phyloP scores from a whole-genome alignment of 2,797 vertebrate species.

The Xenops minutus region DNA sequence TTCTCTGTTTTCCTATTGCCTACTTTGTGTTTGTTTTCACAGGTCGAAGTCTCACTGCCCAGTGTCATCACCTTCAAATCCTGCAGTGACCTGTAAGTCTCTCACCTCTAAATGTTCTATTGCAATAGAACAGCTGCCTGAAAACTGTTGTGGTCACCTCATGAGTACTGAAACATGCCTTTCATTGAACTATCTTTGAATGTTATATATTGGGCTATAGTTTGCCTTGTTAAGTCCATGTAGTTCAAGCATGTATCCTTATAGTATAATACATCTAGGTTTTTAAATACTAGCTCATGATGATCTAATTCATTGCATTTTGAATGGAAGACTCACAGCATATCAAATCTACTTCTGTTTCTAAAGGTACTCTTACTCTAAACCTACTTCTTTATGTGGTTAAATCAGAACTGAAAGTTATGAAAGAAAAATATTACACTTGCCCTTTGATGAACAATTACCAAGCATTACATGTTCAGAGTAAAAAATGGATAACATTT shows the following conservation, averaged over 20 bases:
- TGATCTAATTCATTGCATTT: conserved; percentile 16
- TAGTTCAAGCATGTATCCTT: background rate
- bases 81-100: conserved; percentile 9
- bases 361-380: background rate
- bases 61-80: background rate
- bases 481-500: conserved; percentile 60
- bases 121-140: conserved; percentile 12
- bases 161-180: background rate
- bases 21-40: conserved; percentile 46
- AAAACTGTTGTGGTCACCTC: background rate
- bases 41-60: background rate
- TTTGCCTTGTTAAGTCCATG: background rate
- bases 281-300: background rate
- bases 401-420: conserved; percentile 44
- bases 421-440: conserved; percentile 26
- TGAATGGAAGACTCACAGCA: background rate
- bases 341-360: background rate
- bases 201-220: background rate
- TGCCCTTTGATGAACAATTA: conserved; percentile 56
- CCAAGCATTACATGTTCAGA: conserved; percentile 36
- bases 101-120: conserved; percentile 18
- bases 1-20: conserved; percentile 13
- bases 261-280: background rate
- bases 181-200: background rate
- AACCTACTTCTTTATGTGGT: background rate